Base-by-base conservation (phyloP, 2,888 invertebrate genomes). In the Autographa pulchrina region DNA sequence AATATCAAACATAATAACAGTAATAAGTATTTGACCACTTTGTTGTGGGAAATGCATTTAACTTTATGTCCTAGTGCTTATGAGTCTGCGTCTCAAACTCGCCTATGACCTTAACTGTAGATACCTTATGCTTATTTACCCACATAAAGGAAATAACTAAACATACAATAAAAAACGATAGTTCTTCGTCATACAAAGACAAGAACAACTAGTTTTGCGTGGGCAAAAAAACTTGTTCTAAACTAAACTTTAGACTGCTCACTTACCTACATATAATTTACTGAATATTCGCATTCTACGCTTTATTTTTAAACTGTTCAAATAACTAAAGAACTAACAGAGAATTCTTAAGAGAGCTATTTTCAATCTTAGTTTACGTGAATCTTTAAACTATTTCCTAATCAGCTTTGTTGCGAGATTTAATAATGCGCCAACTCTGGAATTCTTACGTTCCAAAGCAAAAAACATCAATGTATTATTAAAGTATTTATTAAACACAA, bases 91-190 rank as follows among this genome's bases (percentile, higher is more conserved):
- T 48, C n/a, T 48, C n/a, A 48, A 48, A 43, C 7, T 48, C 25
- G 25, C 25, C 25, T 41, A 13, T 13, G 41, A 13, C 41, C 41
- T 41, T 41, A 41, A 41, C 41, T 41, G 41, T 41, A 41, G 41
- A 41, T 41, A 41, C 41, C 41, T 25, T 25, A 25, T 25, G 25
- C 25, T 25, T 43, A 43, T 43, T 43, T 16, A 5, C 16, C 14
- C 14, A 43, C 43, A 43, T 16, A 43, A 16, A 43, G 1, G n/a
- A 7, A 48, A 4, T 16, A n/a, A 48, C n/a, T 48, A 48, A n/a
- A 48, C 48, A 48, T n/a, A 6, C 48, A 48, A 48, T 48, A 48
- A 48, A 43, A 48, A 48, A 48, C 48, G n/a, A 48, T 48, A 48
- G 48, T 48, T 48, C 4, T n/a, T 48, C 48, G 48, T 48, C 48